Base-by-base conservation (phyloP, 2,888 invertebrate genomes). In the Microplitis deprimator region DNA sequence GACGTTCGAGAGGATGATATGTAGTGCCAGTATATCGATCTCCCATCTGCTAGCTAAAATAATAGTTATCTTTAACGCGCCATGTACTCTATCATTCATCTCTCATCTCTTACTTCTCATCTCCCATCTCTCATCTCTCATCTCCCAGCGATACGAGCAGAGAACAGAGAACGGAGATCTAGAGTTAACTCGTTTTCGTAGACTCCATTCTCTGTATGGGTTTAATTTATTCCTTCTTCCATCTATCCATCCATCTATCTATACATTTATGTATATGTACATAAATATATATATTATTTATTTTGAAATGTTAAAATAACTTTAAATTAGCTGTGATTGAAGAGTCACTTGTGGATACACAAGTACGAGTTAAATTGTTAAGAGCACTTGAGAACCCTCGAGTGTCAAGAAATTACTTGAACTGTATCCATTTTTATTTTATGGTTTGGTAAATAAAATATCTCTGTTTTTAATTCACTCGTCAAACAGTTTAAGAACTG, bases 11-110 rank as follows among this genome's bases (percentile, higher is more conserved):
- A 13, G 50, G 50, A 13, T 13, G 50, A 50, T 50, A 50, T 50
- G 16, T 60, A 71, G 39, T 61, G 61, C 20, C 41, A 50, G 41
- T 73, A 29, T 64, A 73, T 73, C 73, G 73, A 73, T 73, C 64
- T 62, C 41, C 41, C 65, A 73, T 73, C 50, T 73, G 65, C 17
- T 41, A 62, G 39, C 10, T 50, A 61, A 16, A 71, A 62, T 71
- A 17, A 10, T 38, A 61, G 16, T 10, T 59, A 39, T 29, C 60
- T 61, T 50, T 61, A 60, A 69, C 8, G 5, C 10, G 29, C n/a
- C 50, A 69, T 17, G 13, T 41, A 16, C 13, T 50, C 59, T 17
- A 16, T 17, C 50, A 69, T 17, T 20, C 29, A 29, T 29, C 29
- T 29, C 29, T 29, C 29, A 29, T 29, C 29, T 29, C 29, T 29